Evolutionary conservation across 2,888 invertebrate genomes (phyloP).

Genomic region (Hermaeophaga mercurialis): DNA sequence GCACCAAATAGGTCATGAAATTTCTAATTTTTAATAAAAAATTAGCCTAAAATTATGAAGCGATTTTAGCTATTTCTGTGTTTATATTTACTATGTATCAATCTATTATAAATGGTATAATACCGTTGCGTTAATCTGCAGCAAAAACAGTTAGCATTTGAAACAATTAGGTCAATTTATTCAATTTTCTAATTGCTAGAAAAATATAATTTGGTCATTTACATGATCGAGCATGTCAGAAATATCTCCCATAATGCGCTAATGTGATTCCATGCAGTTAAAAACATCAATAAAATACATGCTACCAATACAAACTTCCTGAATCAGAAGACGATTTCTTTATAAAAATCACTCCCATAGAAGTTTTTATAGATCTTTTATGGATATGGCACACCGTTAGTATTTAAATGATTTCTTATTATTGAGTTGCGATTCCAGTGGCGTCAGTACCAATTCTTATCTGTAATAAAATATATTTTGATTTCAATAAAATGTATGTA

Average conservation of each 20-base stretch:
- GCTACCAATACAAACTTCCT: conserved; percentile 40
- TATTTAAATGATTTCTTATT: conserved; percentile 53
- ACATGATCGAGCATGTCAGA: conserved; percentile 18
- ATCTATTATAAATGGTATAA: neutral
- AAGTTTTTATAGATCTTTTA: conserved; percentile 43
- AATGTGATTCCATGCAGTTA: conserved; percentile 25
- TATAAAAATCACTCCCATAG: conserved; percentile 42
- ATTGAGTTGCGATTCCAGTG: conserved; percentile 46
- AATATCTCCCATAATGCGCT: conserved; percentile 24
- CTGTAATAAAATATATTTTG: too few relatives aligned
- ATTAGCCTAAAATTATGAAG: too few relatives aligned
- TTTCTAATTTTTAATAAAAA: too few relatives aligned
- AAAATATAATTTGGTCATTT: conserved; percentile 10
- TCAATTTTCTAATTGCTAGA: conserved; percentile 9
- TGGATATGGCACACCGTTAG: conserved; percentile 46
- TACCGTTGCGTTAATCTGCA: neutral
- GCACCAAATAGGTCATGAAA: too few relatives aligned
- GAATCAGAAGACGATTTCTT: conserved; percentile 40
- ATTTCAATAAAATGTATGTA: too few relatives aligned
- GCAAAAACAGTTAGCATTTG: conserved; percentile 4
- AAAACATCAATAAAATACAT: conserved; percentile 38
- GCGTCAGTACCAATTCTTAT: conserved; percentile 35
- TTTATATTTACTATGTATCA: too few relatives aligned
- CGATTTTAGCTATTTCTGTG: too few relatives aligned
- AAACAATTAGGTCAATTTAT: conserved; percentile 12